Evolutionary conservation across 2,113 vertebrate species (phyloP), one percentile per base, ranked within the genome.

Genomic region (Prunella himalayana): DNA sequence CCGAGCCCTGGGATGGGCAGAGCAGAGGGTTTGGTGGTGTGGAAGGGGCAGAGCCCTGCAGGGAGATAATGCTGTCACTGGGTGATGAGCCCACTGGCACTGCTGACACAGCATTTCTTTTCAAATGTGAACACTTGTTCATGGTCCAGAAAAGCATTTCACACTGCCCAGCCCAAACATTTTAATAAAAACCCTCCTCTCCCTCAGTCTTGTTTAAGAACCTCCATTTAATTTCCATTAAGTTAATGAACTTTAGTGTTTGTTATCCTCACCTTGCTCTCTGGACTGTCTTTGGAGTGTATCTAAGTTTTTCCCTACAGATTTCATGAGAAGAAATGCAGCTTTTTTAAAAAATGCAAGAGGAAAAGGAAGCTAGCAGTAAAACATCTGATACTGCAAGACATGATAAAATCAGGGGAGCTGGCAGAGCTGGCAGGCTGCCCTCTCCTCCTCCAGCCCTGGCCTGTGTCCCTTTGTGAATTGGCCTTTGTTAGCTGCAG

Each of bases 401-500:
- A 92, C 49, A 78, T 42, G 94, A 86, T 83, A 81, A 81, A 88
- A 90, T 86, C 82, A 83, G 23, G 14, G 83, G 80, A 88, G 92
- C 69, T 84, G 93, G 93, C 82, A 88, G 88, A 24, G 3, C 95
- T 90, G 92, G 92, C 92, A 90, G 90, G 72, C 85, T 92, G 90
- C 90, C 92, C 76, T 60, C 41, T 92, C 68, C 93, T 94, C 82
- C 95, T 90, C 76, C 85, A 71, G 31, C 75, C 51, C 19, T 5
- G 72, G 51, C 73, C 85, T 37, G 1, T 31, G 82, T 56, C 51
- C 83, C 71, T 87, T 82, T 79, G 85, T 95, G 89, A 97, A 97
- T 96, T 81, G 85, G 22, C 83, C 86, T 96, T 96, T 97, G 94
- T 97, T 92, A 76, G 70, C 64, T 49, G 23, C 87, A 86, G 92